Conservation (phyloP, 2,113 vertebrate genomes). For the Nycticorax nycticorax region DNA sequence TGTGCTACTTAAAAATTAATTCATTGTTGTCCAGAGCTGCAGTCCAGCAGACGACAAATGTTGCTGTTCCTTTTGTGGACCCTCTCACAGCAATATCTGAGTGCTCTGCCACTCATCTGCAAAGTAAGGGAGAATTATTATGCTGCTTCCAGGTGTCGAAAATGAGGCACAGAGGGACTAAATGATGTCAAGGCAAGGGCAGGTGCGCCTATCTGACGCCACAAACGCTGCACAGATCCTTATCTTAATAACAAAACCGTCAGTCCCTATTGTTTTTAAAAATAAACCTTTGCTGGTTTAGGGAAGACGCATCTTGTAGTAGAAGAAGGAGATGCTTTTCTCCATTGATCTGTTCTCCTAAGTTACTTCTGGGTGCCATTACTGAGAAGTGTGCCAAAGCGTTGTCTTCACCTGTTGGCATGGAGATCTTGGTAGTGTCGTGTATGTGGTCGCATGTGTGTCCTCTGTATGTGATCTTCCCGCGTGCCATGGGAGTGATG, state of each 20-base stretch:
- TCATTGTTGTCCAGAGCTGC: not conserved
- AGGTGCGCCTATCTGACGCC: not conserved
- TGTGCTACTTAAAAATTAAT: not conserved
- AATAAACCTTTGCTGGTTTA: not conserved
- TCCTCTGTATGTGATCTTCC: not conserved
- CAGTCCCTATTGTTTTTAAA: not conserved
- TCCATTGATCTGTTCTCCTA: not conserved
- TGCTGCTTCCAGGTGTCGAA: fast-evolving
- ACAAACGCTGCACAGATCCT: not conserved
- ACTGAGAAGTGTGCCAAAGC: not conserved
- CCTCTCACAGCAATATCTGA: not conserved
- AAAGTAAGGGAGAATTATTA: not conserved
- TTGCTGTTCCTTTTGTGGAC: not conserved
- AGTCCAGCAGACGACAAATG: not conserved
- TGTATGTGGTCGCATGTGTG: not conserved
- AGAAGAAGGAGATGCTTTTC: not conserved
- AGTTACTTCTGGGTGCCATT: not conserved
- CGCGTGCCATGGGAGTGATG: not conserved
- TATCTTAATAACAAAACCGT: not conserved
- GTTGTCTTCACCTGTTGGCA: not conserved
- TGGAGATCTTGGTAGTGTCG: not conserved
- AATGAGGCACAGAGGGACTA: not conserved
- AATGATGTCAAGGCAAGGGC: not conserved
- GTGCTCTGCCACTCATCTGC: not conserved
- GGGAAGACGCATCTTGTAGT: not conserved